A percentile compares a stretch with the other conserved stretches of the same genome.
These are phyloP conservation scores for Prinia subflava DNA, from an alignment of 2,113 vertebrate species.

Conservation along the genomic window DNA sequence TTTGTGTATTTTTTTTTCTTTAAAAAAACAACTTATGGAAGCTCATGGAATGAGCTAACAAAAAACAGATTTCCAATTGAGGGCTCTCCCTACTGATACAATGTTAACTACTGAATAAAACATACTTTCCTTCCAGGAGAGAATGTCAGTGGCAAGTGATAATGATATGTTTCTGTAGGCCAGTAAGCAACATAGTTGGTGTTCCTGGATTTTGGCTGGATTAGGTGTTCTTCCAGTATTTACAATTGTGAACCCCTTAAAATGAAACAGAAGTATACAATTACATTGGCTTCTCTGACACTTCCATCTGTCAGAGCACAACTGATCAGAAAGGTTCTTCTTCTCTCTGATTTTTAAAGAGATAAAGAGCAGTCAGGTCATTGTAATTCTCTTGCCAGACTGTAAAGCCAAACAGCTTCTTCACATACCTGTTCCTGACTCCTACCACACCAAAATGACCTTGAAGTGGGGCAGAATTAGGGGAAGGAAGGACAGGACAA, in stretches of 20 bases:
- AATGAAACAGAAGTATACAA: neutral
- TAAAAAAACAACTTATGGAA: neutral
- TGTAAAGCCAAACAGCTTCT: neutral
- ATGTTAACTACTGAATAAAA: neutral
- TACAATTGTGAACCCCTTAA: neutral
- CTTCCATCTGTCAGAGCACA: neutral
- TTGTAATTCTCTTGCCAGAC: neutral
- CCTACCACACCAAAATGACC: neutral
- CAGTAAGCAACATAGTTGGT: neutral
- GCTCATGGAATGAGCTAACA: neutral
- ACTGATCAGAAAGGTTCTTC: neutral
- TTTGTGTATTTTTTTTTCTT: neutral
- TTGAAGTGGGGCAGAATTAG: neutral
- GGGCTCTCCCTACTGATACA: neutral
- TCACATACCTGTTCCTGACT: neutral
- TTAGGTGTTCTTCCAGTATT: neutral
- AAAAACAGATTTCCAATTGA: neutral
- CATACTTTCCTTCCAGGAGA: neutral
- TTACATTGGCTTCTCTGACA: neutral
- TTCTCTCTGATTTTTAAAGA: neutral
- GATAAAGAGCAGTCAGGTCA: neutral
- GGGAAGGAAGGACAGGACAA: neutral
- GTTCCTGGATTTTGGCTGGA: neutral
- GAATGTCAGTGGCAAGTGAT: neutral
- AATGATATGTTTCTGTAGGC: neutral